Conservation (phyloP, 2,797 vertebrate species). For the Spheniscus humboldti region DNA sequence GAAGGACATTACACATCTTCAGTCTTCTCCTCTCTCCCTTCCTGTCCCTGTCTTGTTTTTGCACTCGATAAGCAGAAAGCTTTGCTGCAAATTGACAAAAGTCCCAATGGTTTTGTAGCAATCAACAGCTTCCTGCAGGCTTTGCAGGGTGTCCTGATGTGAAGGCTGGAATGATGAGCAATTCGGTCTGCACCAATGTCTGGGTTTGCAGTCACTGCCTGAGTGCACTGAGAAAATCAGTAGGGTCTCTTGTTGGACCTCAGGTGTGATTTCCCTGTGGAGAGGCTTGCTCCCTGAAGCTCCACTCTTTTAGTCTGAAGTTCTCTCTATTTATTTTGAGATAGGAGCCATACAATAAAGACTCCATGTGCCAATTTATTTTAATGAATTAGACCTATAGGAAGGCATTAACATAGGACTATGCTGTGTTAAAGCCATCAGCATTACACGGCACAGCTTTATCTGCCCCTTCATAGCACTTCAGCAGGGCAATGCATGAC, state of each 20-base stretch:
- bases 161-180: not conserved
- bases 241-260: not conserved
- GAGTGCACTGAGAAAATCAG: not conserved
- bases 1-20: not conserved
- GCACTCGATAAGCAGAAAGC: not conserved
- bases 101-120: not conserved
- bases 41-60: not conserved
- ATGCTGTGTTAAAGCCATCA: not conserved
- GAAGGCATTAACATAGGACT: not conserved
- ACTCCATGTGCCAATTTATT: not conserved
- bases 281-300: not conserved
- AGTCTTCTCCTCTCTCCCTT: not conserved
- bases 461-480: not conserved
- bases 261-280: not conserved
- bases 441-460: not conserved
- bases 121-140: not conserved
- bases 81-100: not conserved
- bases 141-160: not conserved
- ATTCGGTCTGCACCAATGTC: not conserved
- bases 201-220: not conserved
- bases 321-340: not conserved
- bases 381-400: not conserved
- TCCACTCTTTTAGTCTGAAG: not conserved
- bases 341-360: not conserved
- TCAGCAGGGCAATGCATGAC: not conserved